Base-by-base conservation (phyloP, 2,113 vertebrate genomes). In the Collichthys lucidus region DNA sequence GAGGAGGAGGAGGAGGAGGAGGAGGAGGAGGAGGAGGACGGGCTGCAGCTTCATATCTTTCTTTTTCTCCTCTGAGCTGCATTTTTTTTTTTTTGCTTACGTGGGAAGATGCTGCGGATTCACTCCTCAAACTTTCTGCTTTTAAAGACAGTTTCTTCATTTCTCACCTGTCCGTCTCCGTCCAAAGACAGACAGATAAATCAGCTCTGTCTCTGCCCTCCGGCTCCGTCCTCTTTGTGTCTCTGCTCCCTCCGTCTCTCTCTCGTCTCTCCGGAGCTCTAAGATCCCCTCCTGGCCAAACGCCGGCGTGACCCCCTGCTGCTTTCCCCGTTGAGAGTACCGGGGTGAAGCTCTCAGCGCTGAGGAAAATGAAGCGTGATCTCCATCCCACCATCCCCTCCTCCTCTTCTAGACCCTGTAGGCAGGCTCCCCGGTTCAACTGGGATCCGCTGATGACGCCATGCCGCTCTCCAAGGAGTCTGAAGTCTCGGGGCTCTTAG, bases 201-300 rank as follows among this genome's bases (percentile, higher is more conserved):
- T 86, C 61, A 85, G 68, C 80, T 40, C 49, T 22, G 44, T 76
- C 71, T 85, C 71, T 68, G 11, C 71, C 84, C 74, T 86, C 74
- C 20, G 71, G 73, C 75, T 53, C 44, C 64, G n/a, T 81, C 35
- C 31, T 79, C 88, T 83, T 84, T 90, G 85, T 88, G 79, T 87
- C 82, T 79, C 44, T 35, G 6, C 56, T 69, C 70, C 68, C 69
- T 71, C 76, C 46, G 57, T 85, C 44, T 79, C 80, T 74, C 80
- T 74, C 31, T 40, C 35, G 63, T 74, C 40, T 44, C 10, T 3
- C 49, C 1, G 1, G 68, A 77, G 74, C 82, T 63, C 55, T 20
- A 11, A 82, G 42, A 81, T 88, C 76, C 92, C 35, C 91, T 86
- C 83, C 78, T 80, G 85, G 90, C 80, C 84, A 89, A 87, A 89